These are phyloP conservation scores for Gorsachius magnificus DNA, from an alignment of 2,797 vertebrate species.

Conservation along the genomic window DNA sequence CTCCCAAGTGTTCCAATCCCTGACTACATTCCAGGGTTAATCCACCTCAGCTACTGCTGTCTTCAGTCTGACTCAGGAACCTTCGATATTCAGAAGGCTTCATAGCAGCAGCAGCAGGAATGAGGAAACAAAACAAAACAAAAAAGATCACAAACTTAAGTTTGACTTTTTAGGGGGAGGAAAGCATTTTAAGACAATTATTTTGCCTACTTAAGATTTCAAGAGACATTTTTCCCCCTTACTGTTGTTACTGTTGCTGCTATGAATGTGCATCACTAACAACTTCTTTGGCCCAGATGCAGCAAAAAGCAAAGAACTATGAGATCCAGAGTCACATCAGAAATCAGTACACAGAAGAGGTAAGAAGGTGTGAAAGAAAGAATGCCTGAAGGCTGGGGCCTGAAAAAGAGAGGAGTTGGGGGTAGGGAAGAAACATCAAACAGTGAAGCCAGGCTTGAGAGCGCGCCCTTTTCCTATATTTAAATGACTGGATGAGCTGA, in stretches of 20 bases:
- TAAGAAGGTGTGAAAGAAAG: not conserved
- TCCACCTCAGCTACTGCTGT: conserved; percentile 51
- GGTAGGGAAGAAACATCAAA: not conserved
- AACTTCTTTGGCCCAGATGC: not conserved
- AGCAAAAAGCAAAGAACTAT: not conserved
- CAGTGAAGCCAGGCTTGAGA: not conserved
- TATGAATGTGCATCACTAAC: not conserved
- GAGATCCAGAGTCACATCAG: not conserved
- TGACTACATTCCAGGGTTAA: conserved; percentile 50
- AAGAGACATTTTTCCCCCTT: not conserved
- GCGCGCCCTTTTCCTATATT: not conserved
- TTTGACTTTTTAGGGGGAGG: not conserved
- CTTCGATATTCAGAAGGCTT: conserved; percentile 38
- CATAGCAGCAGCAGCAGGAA: conserved; percentile 48
- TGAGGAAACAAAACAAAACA: conserved; percentile 26
- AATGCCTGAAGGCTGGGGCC: not conserved
- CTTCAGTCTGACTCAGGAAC: conserved; percentile 25
- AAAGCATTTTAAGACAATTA: not conserved
- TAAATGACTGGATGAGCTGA: not conserved
- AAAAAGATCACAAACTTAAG: conserved; percentile 3
- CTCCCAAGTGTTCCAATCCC: conserved; percentile 48
- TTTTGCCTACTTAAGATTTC: not conserved
- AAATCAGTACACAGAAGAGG: not conserved
- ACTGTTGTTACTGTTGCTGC: conserved; percentile 39
- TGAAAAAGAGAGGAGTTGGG: not conserved